Conservation (phyloP, 2,113 vertebrate genomes). For the Pontoporia blainvillei region DNA sequence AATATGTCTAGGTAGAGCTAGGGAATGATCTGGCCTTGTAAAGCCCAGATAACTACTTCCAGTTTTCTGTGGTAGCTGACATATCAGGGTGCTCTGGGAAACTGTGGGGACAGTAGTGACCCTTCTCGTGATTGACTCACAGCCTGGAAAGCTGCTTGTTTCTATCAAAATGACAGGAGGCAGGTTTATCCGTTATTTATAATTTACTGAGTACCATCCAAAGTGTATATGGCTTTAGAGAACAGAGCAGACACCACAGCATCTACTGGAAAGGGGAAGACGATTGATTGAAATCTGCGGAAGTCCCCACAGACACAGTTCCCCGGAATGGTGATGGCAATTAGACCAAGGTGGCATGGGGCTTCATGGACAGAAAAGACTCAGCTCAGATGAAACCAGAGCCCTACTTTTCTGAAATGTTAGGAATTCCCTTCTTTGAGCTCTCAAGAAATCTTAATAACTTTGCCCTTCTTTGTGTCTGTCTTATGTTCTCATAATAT, state of each 20-base stretch:
- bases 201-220: neutral
- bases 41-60: neutral
- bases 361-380: neutral
- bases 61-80: neutral
- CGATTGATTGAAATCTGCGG: neutral
- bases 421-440: neutral
- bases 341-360: neutral
- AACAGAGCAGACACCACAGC: neutral
- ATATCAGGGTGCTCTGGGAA: neutral
- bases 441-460: neutral
- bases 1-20: neutral
- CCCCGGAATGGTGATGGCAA: neutral
- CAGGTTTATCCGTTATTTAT: conserved; percentile 19
- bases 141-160: neutral
- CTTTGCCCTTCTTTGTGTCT: neutral
- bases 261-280: neutral
- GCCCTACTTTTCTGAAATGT: neutral
- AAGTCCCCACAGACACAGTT: neutral
- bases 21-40: neutral
- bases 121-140: neutral
- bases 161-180: conserved; percentile 33
- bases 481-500: neutral
- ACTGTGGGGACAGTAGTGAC: neutral
- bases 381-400: neutral
- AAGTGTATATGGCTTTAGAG: neutral